Conservation (phyloP, 2,888 invertebrate genomes). For the Agrenia bidenticulata region DNA sequence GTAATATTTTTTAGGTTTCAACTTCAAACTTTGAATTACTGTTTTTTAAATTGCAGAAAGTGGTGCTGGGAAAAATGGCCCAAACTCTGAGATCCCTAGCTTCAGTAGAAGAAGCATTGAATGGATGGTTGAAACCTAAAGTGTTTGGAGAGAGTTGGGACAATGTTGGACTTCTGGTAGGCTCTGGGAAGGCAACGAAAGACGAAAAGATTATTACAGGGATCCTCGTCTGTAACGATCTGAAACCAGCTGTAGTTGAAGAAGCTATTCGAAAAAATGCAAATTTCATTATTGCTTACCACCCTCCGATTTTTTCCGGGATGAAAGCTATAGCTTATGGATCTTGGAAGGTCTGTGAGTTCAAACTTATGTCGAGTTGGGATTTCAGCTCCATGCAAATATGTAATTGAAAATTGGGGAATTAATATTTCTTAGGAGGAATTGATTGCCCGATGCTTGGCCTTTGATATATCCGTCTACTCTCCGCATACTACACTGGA, state of each 20-base stretch:
- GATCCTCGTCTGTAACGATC: conserved; percentile 85
- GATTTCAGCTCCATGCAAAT: no score
- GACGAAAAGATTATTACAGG: conserved; percentile 65
- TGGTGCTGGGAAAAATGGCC: conserved; percentile 16
- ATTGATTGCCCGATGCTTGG: conserved; percentile 74
- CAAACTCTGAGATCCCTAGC: conserved; percentile 25
- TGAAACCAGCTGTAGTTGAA: conserved; percentile 81
- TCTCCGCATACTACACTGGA: conserved; percentile 95
- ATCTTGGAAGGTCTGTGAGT: conserved; percentile 66
- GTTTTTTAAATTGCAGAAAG: conserved; percentile 1
- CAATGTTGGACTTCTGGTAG: conserved; percentile 85
- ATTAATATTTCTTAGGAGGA: conserved; percentile 66
- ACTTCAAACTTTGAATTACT: not conserved
- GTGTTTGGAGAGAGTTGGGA: conserved; percentile 80
- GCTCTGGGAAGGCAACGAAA: conserved; percentile 42
- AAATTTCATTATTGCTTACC: conserved; percentile 86
- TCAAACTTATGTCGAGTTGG: not conserved
- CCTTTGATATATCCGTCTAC: conserved; percentile 81
- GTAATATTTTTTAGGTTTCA: no score
- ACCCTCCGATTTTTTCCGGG: conserved; percentile 90
- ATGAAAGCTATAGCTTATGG: conserved; percentile 71
- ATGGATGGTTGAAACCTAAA: conserved; percentile 44
- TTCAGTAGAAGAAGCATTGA: conserved; percentile 39
- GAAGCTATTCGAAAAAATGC: conserved; percentile 71
- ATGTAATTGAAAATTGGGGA: no score